Conservation (phyloP, 2,797 vertebrate genomes). For the Epinephelus malabaricus region DNA sequence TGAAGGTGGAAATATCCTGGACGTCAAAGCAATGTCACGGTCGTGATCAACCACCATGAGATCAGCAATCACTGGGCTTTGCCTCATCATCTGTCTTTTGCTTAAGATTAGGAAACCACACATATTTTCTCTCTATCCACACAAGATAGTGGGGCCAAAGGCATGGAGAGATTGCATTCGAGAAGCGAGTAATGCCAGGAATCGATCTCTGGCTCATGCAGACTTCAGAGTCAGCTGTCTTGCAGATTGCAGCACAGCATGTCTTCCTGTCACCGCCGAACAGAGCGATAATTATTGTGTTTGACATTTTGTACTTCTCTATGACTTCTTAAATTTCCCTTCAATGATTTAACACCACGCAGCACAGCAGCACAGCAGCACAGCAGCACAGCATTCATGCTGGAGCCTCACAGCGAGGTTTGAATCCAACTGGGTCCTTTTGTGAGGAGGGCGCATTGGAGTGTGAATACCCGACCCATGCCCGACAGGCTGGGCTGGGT, state of each 20-base stretch:
- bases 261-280: constrained; percentile 57
- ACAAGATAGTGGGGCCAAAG: constrained; percentile 6
- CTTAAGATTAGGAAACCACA: constrained; percentile 2
- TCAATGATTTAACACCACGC: constrained; percentile 52
- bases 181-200: constrained; percentile 51
- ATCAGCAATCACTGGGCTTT: neutral
- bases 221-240: constrained; percentile 65
- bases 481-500: too few species aligned
- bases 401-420: constrained; percentile 32
- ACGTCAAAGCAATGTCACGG: neutral
- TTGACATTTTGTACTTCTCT: constrained; percentile 66
- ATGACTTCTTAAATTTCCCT: constrained; percentile 51
- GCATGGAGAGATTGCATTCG: constrained; percentile 24
- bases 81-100: neutral
- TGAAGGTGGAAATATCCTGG: neutral
- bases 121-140: constrained; percentile 20
- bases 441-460: neutral
- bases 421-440: constrained; percentile 31
- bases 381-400: neutral
- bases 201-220: constrained; percentile 62
- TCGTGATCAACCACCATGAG: neutral
- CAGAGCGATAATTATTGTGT: constrained; percentile 68
- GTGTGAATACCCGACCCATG: too few species aligned
- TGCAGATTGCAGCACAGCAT: constrained; percentile 67
- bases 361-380: constrained; percentile 19